Percentiles rank a stretch among this genome's conserved stretches.
Evolutionary conservation across 1,140 invertebrate genomes (phyloP).

Genomic region (Coelopa frigida): DNA sequence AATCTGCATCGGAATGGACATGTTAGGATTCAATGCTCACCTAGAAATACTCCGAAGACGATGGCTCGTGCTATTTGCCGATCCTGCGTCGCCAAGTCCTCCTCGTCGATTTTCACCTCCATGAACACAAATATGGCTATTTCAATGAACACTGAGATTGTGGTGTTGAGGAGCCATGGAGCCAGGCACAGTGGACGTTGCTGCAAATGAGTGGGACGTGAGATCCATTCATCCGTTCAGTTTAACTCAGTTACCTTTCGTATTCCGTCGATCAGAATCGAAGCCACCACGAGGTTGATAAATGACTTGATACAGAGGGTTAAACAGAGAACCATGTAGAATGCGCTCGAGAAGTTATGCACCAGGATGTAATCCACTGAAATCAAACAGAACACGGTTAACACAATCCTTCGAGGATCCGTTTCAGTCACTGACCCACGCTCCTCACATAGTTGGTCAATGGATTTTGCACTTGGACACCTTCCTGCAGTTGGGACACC

Average conservation of each 20-base stretch:
- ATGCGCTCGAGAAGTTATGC: slow-evolving; percentile 37
- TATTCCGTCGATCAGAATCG: slow-evolving; percentile 37
- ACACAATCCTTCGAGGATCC: neutral
- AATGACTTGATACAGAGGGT: slow-evolving; percentile 39
- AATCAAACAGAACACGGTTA: too few relatives aligned
- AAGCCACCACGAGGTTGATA: slow-evolving; percentile 36
- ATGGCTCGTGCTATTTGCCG: slow-evolving; percentile 34
- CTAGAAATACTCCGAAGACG: slow-evolving; percentile 35
- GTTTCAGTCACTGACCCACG: slow-evolving; percentile 20
- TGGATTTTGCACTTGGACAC: slow-evolving; percentile 29
- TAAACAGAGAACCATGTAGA: slow-evolving; percentile 37
- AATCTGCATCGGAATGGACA: neutral
- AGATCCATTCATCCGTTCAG: neutral
- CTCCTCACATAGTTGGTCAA: slow-evolving; percentile 28
- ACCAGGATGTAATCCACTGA: slow-evolving; percentile 36
- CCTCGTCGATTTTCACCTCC: slow-evolving; percentile 37
- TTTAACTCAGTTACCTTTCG: slow-evolving; percentile 25
- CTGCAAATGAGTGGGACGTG: slow-evolving; percentile 11
- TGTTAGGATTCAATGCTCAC: slow-evolving; percentile 13
- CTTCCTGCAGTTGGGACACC: slow-evolving; percentile 24
- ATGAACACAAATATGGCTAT: slow-evolving; percentile 32
- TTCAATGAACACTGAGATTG: slow-evolving; percentile 30
- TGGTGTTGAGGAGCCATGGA: slow-evolving; percentile 37
- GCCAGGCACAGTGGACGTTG: slow-evolving; percentile 40
- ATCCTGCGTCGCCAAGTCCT: slow-evolving; percentile 37